Base-by-base conservation (phyloP, 1,140 invertebrate genomes). In the Drosophila albomicans region DNA sequence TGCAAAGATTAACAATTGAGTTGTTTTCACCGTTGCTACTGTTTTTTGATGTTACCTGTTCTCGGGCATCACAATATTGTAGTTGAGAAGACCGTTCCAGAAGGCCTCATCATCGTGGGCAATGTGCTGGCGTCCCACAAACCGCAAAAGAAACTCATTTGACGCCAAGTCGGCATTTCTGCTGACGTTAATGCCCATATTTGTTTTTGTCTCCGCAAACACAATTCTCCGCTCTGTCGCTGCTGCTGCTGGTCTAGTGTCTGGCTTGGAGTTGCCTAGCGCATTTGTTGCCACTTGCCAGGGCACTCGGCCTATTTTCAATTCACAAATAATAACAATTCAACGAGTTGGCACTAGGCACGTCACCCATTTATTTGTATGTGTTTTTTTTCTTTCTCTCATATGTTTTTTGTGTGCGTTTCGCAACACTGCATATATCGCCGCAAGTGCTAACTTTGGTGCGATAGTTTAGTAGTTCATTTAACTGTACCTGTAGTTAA, bases 11-110 rank as follows among this genome's bases (percentile, higher is more conserved):
- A 10, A 30, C 25, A 25, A 0, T 10, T 28, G 1, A 49, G 78
- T 65, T 78, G 81, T 75, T 72, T 38, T 58, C 7, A 15, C 15
- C 15, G 8, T 1, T 7, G 2, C 3, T 46, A 45, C 2, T 41
- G 35, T 6, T 41, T 30, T 0, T 43, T 30, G 4, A 45, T 94
- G 94, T 93, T 94, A 97, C 95, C 95, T 95, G 66, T 95, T 96
- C 43, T 94, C 94, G 3, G 97, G 96, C 65, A 96, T 94, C 49
- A 95, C 95, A 75, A 99, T 96, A 81, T 98, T 97, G 80, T 98
- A 99, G 1, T 98, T 97, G 10, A 99, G 93, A 59, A 99, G 94
- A 75, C 96, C 95, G 91, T 98, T 98, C 98, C 98, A 99, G 92
- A 98, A 99, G 8, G 96, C 95, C 93, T 99, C 97, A 93, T 98